phyloP scores from a whole-genome alignment of 2,113 vertebrate genomes.

The Panurus biarmicus region DNA sequence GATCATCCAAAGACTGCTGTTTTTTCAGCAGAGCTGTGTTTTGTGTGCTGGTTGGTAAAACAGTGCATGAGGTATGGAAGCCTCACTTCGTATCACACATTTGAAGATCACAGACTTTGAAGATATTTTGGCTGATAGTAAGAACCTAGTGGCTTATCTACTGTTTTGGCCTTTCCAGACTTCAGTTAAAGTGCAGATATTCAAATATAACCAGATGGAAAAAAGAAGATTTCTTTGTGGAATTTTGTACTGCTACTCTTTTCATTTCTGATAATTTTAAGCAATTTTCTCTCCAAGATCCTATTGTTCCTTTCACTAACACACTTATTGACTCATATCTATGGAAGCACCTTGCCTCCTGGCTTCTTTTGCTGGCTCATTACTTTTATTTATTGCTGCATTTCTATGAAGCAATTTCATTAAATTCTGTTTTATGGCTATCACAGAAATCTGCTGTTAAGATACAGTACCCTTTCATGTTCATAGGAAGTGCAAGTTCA shows the following conservation, averaged over 20 bases:
- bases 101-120: too few species aligned
- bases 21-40: neutral
- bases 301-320: neutral
- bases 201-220: neutral
- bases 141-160: neutral
- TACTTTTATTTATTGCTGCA: constrained; percentile 14
- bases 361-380: neutral
- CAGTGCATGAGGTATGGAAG: neutral
- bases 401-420: constrained; percentile 44
- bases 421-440: constrained; percentile 20
- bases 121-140: neutral
- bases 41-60: neutral
- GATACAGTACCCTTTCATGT: neutral
- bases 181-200: neutral
- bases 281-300: neutral
- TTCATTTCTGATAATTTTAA: neutral
- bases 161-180: neutral
- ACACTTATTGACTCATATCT: constrained; percentile 4
- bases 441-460: neutral
- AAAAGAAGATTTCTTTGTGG: neutral
- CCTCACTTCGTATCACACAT: accelerated
- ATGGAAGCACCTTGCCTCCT: constrained; percentile 13
- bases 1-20: neutral
- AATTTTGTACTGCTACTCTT: neutral
- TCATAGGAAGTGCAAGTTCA: neutral